These are phyloP conservation scores for Bombus confusus DNA, from an alignment of 1,140 invertebrate genomes.

Conservation along the genomic window DNA sequence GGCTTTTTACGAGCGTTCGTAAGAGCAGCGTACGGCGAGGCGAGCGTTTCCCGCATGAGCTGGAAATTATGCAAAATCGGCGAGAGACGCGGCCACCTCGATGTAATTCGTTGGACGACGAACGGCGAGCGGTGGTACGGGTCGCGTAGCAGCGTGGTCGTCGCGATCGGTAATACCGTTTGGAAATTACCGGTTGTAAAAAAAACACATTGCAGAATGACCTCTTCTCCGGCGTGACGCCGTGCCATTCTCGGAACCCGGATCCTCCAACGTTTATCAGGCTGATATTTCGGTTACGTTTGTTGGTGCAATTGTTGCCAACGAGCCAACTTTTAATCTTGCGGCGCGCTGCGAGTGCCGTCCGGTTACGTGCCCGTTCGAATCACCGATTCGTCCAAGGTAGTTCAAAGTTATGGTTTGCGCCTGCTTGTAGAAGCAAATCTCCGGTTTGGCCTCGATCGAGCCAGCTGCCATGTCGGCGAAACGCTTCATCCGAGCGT, in stretches of 20 bases:
- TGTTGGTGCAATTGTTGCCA: neutral
- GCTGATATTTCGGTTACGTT: neutral
- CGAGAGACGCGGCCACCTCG: neutral
- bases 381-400: slow-evolving; percentile 7
- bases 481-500: neutral
- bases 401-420: slow-evolving; percentile 7
- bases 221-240: neutral
- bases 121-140: neutral
- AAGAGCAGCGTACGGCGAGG: neutral
- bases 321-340: neutral
- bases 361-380: neutral
- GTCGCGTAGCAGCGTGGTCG: neutral
- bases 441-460: neutral
- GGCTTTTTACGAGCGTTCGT: neutral
- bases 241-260: neutral
- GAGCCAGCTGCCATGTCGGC: neutral
- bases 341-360: neutral
- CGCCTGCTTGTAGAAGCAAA: neutral
- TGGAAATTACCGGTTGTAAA: neutral
- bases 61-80: neutral
- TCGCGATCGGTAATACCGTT: neutral
- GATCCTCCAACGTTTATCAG: neutral
- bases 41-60: neutral
- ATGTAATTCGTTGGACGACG: neutral
- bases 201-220: neutral